Evolutionary conservation across 2,797 vertebrate genomes (phyloP).

Genomic region (Coluber constrictor): DNA sequence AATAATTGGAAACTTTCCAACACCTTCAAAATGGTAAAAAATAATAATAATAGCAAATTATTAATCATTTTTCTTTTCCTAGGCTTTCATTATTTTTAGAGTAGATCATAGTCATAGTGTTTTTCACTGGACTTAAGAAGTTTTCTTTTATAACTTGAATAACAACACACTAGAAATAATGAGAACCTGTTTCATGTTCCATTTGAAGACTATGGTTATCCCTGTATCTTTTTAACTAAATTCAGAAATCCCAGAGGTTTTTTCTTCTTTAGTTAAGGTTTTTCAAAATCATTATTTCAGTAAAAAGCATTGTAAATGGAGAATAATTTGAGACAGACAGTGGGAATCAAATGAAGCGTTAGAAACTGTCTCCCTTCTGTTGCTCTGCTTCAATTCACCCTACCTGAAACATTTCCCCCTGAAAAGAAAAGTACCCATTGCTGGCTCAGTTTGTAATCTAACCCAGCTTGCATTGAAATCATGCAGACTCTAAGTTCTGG

Average conservation of each 20-base stretch:
- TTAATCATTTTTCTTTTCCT: not conserved
- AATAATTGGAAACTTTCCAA: not conserved
- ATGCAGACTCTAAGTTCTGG: not conserved
- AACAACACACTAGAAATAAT: not conserved
- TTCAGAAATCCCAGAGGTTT: not conserved
- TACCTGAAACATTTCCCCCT: not conserved
- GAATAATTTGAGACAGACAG: not conserved
- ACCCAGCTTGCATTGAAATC: not conserved
- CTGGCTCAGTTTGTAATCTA: not conserved
- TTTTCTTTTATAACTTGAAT: not conserved
- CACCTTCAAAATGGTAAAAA: not conserved
- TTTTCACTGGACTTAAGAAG: slow-evolving; percentile 14
- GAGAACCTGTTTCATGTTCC: not conserved
- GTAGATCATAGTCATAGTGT: accelerated
- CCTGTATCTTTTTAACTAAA: not conserved
- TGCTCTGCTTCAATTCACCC: not conserved
- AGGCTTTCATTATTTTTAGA: not conserved
- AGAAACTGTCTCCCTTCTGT: not conserved
- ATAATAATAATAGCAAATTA: not conserved
- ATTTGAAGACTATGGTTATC: not conserved
- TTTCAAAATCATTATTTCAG: not conserved
- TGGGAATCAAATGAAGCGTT: not conserved
- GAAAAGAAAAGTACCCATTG: not conserved
- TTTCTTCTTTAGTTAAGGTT: not conserved
- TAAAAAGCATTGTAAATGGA: not conserved